Evolutionary conservation across 2,888 invertebrate genomes (phyloP).

Genomic region (Steinernema carpocapsae): DNA sequence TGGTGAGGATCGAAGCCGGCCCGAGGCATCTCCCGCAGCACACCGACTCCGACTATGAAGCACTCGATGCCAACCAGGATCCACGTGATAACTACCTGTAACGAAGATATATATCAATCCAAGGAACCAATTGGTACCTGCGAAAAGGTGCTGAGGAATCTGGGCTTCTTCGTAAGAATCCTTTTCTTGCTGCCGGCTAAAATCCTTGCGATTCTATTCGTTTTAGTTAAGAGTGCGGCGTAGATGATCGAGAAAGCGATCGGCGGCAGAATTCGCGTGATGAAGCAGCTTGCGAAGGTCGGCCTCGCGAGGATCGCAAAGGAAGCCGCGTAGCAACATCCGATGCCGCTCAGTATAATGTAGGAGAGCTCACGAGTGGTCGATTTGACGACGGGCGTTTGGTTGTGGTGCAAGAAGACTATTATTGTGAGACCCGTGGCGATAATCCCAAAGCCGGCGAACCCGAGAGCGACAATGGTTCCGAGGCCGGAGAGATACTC

Average conservation of each 20-base stretch:
- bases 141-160: conserved; percentile 51
- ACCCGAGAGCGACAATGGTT: conserved; percentile 57
- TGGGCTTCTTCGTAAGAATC: conserved; percentile 80
- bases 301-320: conserved; percentile 85
- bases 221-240: conserved; percentile 93
- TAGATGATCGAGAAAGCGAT: conserved; percentile 96
- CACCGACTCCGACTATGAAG: conserved; percentile 74
- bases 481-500: conserved; percentile 49
- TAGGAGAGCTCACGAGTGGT: conserved; percentile 78
- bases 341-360: conserved; percentile 81
- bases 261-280: conserved; percentile 87
- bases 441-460: conserved; percentile 77
- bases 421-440: conserved; percentile 80
- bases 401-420: conserved; percentile 84
- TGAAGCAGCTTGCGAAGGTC: conserved; percentile 75
- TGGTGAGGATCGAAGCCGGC: conserved; percentile 57
- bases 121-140: conserved; percentile 52
- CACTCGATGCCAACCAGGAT: conserved; percentile 87
- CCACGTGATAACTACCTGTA: conserved; percentile 78
- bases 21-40: conserved; percentile 71
- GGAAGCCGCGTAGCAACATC: conserved; percentile 87
- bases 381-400: conserved; percentile 95
- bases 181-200: conserved; percentile 95
- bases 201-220: conserved; percentile 92
- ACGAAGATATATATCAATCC: too few relatives aligned